Percentiles rank a stretch among this genome's conserved stretches.
These are phyloP conservation scores for Zaprionus tsacasi DNA, from an alignment of 1,140 invertebrate species.

Conservation along the genomic window DNA sequence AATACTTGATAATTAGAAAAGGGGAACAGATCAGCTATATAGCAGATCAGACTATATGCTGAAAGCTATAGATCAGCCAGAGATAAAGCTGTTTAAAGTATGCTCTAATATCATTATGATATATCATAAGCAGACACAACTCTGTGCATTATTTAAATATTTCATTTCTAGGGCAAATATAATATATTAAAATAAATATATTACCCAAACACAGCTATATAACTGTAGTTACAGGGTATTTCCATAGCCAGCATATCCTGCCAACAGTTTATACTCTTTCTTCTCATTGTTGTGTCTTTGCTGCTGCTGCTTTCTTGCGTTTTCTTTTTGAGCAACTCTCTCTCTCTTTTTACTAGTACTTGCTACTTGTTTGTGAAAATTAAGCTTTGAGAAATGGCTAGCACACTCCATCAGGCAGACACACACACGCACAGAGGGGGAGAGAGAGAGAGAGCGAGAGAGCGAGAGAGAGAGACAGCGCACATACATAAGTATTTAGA, in stretches of 20 bases:
- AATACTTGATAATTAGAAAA: too few species aligned
- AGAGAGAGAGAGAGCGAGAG: slow-evolving; percentile 18
- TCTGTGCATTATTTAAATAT: too few species aligned
- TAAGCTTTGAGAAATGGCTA: slow-evolving; percentile 78
- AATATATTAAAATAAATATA: too few species aligned
- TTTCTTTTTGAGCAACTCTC: slow-evolving; percentile 18
- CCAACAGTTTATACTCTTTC: neutral
- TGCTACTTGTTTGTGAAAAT: slow-evolving; percentile 69
- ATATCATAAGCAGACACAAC: too few species aligned
- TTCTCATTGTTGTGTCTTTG: slow-evolving; percentile 13
- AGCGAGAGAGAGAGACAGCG: slow-evolving; percentile 24
- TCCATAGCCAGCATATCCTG: neutral
- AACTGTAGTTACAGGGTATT: neutral
- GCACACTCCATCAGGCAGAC: slow-evolving; percentile 29
- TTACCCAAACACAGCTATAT: too few species aligned
- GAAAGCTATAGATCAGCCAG: too few species aligned
- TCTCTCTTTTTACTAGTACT: slow-evolving; percentile 31
- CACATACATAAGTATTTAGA: slow-evolving; percentile 70
- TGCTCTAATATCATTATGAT: too few species aligned
- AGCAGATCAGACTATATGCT: too few species aligned
- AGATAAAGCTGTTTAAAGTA: too few species aligned
- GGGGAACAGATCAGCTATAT: too few species aligned
- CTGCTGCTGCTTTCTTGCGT: neutral
- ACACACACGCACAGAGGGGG: slow-evolving; percentile 33
- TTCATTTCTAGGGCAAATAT: too few species aligned